These are phyloP conservation scores for Alaudala cheleensis DNA, from an alignment of 2,113 vertebrate species.

Conservation along the genomic window DNA sequence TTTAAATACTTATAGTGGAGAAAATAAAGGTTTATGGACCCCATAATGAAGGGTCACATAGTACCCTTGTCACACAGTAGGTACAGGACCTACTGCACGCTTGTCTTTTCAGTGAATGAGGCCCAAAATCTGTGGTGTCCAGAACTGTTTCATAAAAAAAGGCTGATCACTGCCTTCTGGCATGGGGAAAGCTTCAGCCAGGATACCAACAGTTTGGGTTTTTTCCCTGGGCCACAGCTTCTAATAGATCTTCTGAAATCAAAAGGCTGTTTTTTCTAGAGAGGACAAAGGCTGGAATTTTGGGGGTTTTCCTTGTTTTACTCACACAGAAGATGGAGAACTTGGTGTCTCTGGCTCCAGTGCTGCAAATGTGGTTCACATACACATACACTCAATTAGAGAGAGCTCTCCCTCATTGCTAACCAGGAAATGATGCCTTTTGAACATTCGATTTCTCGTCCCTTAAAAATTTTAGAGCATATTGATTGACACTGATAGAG, in stretches of 20 bases:
- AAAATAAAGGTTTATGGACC: background rate
- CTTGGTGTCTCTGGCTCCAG: background rate
- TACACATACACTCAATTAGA: background rate
- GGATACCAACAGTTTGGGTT: background rate
- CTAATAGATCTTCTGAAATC: background rate
- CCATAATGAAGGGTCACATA: background rate
- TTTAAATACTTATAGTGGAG: background rate
- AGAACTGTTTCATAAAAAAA: background rate
- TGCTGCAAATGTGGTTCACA: background rate
- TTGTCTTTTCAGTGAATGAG: background rate
- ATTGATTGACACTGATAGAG: background rate
- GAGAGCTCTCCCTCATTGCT: background rate
- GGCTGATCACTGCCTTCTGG: background rate
- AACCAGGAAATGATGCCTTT: background rate
- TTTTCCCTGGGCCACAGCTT: background rate
- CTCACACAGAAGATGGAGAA: background rate
- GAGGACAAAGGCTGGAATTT: background rate
- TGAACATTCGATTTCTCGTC: background rate
- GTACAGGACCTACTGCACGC: background rate
- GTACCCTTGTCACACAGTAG: background rate
- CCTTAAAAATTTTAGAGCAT: background rate
- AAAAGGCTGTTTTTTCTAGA: background rate
- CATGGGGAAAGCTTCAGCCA: background rate
- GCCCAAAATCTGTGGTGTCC: background rate
- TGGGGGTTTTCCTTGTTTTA: background rate